phyloP scores from a whole-genome alignment of 1,140 invertebrate species.

The Acyrthosiphon pisum region DNA sequence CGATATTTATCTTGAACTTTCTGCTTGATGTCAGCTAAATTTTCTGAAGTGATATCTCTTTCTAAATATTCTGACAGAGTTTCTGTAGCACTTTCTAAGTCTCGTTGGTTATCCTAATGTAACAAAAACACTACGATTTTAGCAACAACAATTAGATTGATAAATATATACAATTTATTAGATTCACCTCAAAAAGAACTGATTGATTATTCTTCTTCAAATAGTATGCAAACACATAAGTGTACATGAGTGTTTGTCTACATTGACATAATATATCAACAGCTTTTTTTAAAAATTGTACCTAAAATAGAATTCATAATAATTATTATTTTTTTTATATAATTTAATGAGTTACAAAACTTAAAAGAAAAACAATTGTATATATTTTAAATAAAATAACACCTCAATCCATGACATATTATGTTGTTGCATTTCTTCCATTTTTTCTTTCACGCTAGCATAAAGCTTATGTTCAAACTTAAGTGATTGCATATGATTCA shows the following conservation, averaged over 20 bases:
- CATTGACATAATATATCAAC: conserved; percentile 98
- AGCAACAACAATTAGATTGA: background rate
- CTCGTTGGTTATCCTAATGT: conserved; percentile 90
- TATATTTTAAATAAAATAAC: conserved; percentile 30
- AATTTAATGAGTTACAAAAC: background rate
- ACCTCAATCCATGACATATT: conserved; percentile 99
- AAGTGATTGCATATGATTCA: conserved; percentile 99
- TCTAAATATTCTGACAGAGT: conserved; percentile 97
- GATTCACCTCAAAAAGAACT: conserved; percentile 88
- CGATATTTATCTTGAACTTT: conserved; percentile 99
- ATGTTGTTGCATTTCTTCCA: conserved; percentile 99
- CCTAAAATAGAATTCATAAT: conserved; percentile 66
- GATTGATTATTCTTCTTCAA: conserved; percentile 98
- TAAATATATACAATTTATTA: conserved; percentile 30
- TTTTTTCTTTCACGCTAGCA: conserved; percentile 93
- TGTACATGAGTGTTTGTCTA: conserved; percentile 98
- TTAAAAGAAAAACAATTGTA: background rate
- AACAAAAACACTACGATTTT: conserved; percentile 28
- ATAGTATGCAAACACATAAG: conserved; percentile 99
- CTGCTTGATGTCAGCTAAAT: conserved; percentile 97
- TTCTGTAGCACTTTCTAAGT: conserved; percentile 96
- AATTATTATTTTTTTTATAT: background rate
- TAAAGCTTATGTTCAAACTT: conserved; percentile 98
- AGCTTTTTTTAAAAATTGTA: conserved; percentile 96
- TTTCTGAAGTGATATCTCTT: conserved; percentile 96